These are phyloP conservation scores for Didymodactylos carnosus DNA, from an alignment of 2,888 invertebrate genomes.

Conservation along the genomic window DNA sequence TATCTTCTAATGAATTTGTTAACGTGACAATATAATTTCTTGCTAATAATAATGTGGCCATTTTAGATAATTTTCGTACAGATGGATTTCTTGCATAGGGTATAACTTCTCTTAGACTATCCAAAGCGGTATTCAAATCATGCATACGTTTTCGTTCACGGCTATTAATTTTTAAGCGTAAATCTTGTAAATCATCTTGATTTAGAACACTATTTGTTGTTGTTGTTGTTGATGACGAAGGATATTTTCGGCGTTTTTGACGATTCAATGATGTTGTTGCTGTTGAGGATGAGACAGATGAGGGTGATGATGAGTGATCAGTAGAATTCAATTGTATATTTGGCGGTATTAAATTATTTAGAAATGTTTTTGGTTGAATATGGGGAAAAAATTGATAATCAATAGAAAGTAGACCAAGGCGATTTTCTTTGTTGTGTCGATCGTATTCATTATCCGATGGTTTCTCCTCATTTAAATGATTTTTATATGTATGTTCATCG, in stretches of 20 bases:
- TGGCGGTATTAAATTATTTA: too few species aligned
- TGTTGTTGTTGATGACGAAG: not conserved
- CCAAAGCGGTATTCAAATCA: constrained; percentile 81
- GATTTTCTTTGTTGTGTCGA: not conserved
- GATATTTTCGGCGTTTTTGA: not conserved
- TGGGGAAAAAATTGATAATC: too few species aligned
- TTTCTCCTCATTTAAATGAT: not conserved
- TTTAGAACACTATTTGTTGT: not conserved
- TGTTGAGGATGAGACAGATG: not conserved
- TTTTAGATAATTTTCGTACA: constrained; percentile 78
- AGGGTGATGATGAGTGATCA: too few species aligned
- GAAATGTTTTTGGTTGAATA: too few species aligned
- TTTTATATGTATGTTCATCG: not conserved
- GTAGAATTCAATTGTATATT: not conserved
- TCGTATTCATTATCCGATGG: not conserved
- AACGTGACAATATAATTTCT: constrained; percentile 96
- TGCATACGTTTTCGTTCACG: constrained; percentile 80
- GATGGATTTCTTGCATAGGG: constrained; percentile 89
- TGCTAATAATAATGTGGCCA: constrained; percentile 67
- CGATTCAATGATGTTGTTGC: not conserved
- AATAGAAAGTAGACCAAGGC: not conserved
- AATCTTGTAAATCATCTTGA: not conserved
- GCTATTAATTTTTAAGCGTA: constrained; percentile 67
- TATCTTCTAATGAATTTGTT: constrained; percentile 62
- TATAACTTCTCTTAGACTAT: constrained; percentile 74